Conservation (phyloP, 2,888 invertebrate species). For the Lithophane ornitopus region DNA sequence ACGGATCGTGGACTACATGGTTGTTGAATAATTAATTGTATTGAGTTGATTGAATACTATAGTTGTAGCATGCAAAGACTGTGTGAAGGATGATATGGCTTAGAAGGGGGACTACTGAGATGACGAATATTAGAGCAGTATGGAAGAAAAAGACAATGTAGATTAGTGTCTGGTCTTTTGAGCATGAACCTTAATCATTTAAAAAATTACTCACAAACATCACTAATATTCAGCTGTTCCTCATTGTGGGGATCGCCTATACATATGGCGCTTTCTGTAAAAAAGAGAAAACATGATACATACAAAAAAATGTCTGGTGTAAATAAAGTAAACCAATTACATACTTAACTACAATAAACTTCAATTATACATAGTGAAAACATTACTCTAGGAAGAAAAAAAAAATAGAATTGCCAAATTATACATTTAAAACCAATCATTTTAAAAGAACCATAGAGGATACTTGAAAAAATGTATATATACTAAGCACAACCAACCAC, state of each 20-base stretch:
- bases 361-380: conserved; percentile 3
- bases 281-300: conserved; percentile 13
- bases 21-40: not conserved
- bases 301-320: not conserved
- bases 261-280: conserved; percentile 66
- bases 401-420: not conserved
- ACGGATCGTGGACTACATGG: conserved; percentile 23
- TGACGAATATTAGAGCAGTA: no score
- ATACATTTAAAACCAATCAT: conserved; percentile 21
- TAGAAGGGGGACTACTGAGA: no score
- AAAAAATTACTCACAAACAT: conserved; percentile 94
- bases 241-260: conserved; percentile 81
- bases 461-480: not conserved
- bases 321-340: not conserved
- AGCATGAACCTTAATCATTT: not conserved
- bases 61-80: not conserved
- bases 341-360: not conserved
- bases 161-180: not conserved
- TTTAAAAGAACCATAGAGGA: not conserved
- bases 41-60: not conserved
- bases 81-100: no score
- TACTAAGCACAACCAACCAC: conserved; percentile 24
- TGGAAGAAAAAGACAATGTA: not conserved
- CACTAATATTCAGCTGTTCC: conserved; percentile 92
- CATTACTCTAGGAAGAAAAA: not conserved